Evolutionary conservation across 2,888 invertebrate genomes (phyloP), one percentile per base, ranked within the genome.

Genomic region (Drepanosiphum platanoidis): DNA sequence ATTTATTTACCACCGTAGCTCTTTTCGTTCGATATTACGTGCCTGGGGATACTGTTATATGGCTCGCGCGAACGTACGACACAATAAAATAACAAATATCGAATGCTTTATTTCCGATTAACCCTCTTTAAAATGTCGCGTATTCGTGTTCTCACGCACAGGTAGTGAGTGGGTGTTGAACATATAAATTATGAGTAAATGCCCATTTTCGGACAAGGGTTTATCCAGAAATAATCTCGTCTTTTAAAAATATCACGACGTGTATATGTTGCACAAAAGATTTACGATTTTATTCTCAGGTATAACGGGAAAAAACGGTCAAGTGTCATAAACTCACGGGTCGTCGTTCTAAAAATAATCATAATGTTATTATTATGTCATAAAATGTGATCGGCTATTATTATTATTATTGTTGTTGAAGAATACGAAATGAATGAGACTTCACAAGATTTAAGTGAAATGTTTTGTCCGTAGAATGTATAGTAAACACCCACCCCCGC

Each of bases 271-370:
- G 39, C 4, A 72, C 72, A 72, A 1, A 46, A 42, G 15, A 9
- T 46, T 42, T 72, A 46, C 18, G 13, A 46, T 72, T 42, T 42
- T 42, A 46, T 72, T 42, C 39, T 42, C 46, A 72, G 72, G 72
- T 72, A 72, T 18, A 13, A 72, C 46, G 30, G 72, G 5, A 72
- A 72, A 72, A 72, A 46, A 72, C 18, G 42, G 72, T 72, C 72
- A 46, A 46, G 72, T 72, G 46, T 72, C 72, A 42, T 72, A 72
- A 46, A 46, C 72, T 18, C 72, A 30, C 27, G 30, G 32, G 30
- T 30, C 42, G 30, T 27, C 30, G 30, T 42, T n/a, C n/a, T 46
- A 42, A 72, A 46, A 72, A 30, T 15, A 72, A 30, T 42, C 72
- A 46, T 32, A 30, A 30, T 46, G 46, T 30, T 22, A 30, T 30